Evolutionary conservation across 37 sponge, comb jelly and placozoan genomes (phyloP).

Genomic region (Beroe forskalii): DNA sequence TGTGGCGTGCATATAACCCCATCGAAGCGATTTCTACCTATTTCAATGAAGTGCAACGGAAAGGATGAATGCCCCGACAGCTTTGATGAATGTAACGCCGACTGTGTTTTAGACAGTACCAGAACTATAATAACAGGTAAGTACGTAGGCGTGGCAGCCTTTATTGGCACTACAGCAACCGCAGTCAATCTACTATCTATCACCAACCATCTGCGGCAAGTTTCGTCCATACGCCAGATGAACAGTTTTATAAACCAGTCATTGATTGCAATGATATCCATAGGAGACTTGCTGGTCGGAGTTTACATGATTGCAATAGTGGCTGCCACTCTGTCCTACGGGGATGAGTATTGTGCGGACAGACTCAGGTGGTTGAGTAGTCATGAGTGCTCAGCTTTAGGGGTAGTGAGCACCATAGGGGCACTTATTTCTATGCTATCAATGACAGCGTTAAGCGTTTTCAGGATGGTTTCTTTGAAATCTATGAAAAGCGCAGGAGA

Average conservation of each 20-base stretch:
- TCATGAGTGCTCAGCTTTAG: not conserved
- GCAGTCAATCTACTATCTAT: not conserved
- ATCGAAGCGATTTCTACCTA: not conserved
- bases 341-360: not conserved
- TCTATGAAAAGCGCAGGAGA: not conserved
- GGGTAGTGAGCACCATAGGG: slow-evolving; percentile 23
- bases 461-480: slow-evolving; percentile 5
- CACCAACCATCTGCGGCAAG: not conserved
- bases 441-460: slow-evolving; percentile 39
- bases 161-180: not conserved
- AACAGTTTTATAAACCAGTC: slow-evolving; percentile 13
- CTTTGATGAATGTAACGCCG: not conserved
- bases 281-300: slow-evolving; percentile 43
- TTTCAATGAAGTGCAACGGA: not conserved
- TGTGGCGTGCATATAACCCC: not conserved
- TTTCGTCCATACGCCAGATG: not conserved
- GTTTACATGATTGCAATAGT: slow-evolving; percentile 16
- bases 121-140: not conserved
- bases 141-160: not conserved
- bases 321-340: not conserved
- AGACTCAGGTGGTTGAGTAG: not conserved
- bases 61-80: not conserved
- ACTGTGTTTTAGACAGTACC: not conserved
- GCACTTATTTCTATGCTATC: slow-evolving; percentile 17
- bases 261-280: not conserved